These are phyloP conservation scores for Gadus chalcogrammus DNA, from an alignment of 2,113 vertebrate genomes.

Conservation along the genomic window DNA sequence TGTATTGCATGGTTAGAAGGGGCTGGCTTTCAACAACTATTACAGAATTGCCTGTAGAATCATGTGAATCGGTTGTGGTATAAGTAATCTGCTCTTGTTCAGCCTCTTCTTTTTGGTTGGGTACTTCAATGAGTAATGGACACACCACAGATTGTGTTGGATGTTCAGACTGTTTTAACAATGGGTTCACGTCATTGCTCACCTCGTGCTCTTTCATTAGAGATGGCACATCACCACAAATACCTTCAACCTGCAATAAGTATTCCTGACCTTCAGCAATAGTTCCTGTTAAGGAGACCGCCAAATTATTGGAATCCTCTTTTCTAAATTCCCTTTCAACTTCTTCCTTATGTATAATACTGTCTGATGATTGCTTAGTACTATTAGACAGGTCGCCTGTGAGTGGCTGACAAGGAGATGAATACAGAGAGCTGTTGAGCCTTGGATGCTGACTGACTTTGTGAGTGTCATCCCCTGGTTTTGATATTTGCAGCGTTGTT, in stretches of 20 bases:
- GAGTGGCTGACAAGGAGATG: neutral
- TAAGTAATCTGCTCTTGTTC: no score
- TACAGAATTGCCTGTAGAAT: neutral
- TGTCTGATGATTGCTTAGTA: no score
- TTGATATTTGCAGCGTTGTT: neutral
- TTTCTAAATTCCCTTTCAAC: neutral
- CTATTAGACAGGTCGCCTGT: no score
- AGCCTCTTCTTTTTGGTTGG: no score
- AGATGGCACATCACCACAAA: no score
- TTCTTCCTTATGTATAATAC: neutral
- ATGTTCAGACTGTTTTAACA: no score
- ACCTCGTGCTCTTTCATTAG: no score
- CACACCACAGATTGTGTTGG: no score
- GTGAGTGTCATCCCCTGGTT: conserved; percentile 1
- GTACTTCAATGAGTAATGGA: no score
- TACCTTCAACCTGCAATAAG: no score
- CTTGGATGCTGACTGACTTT: conserved; percentile 4
- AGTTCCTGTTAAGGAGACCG: neutral
- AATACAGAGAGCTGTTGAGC: neutral
- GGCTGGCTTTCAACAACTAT: neutral
- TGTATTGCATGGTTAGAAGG: neutral
- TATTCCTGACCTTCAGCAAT: no score
- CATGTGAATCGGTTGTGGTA: neutral
- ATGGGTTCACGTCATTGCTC: no score
- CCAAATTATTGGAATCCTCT: neutral